Evolutionary conservation across 2,113 vertebrate species (phyloP), one percentile per base, ranked within the genome.

Genomic region (Alexandromys fortis): DNA sequence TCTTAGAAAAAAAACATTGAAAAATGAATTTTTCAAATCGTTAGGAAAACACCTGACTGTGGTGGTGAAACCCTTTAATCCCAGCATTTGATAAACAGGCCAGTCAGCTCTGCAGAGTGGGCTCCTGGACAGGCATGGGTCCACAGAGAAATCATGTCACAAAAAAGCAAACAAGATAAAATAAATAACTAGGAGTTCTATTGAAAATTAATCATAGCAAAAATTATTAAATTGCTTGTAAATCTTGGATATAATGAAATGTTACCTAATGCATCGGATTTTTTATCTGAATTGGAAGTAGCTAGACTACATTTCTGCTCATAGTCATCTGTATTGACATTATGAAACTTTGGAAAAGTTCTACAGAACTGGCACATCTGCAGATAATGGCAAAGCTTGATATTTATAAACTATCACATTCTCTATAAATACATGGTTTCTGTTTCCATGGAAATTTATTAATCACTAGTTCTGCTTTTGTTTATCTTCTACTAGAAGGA

Each of bases 361-460:
- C 89, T 89, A 96, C 77, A 97, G 70, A 96, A 90, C 30, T 94
- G 94, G 90, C 93, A 96, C 92, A 97, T 96, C 93, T 97, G 92
- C 77, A 97, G 93, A 96, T 96, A 97, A 93, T 95, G 93, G 90
- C 88, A 83, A 33, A 90, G 96, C 95, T 52, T 96, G 52, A 94
- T 97, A 97, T 97, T 97, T 96, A 96, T 92, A 95, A 96, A 95
- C 76, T 93, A 94, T 96, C 79, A 89, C 63, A 67, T 92, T 97
- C 92, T 93, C 94, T 96, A 97, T 96, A 97, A 96, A 97, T 98
- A 96, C 55, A 95, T 95, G 42, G 76, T 86, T 96, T 94, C 88
- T 45, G 95, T 97, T 98, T 86, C 97, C 96, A 97, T 97, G 96
- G 92, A 94, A 97, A 97, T 98, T 96, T 89, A 93, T 79, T 95